Evolutionary conservation across 1,140 invertebrate species (phyloP).

Genomic region (Manduca sexta): DNA sequence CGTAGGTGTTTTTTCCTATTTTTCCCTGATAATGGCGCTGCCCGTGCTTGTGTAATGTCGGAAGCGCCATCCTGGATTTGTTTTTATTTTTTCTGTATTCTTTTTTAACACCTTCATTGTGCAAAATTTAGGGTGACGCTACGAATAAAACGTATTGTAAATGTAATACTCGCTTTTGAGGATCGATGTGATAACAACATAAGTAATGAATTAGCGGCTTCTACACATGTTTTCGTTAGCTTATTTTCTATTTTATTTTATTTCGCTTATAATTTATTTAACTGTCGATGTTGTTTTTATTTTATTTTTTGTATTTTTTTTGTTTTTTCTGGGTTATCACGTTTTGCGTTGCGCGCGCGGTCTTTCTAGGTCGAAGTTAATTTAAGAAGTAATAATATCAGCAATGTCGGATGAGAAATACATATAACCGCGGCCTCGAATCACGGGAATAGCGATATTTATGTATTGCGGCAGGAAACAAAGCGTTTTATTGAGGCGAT

Average conservation of each 20-base stretch:
- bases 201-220: background rate
- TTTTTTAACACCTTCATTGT: constrained; percentile 1
- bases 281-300: constrained; percentile 25
- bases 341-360: too few relatives aligned
- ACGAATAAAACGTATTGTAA: constrained; percentile 2
- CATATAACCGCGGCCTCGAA: too few relatives aligned
- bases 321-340: background rate
- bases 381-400: too few relatives aligned
- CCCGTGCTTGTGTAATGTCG: constrained; percentile 26
- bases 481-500: too few relatives aligned
- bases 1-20: background rate
- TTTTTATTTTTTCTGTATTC: constrained; percentile 8
- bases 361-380: too few relatives aligned
- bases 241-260: constrained; percentile 20
- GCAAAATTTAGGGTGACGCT: constrained; percentile 54
- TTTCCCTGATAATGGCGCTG: constrained; percentile 51
- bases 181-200: background rate
- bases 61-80: constrained; percentile 63
- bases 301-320: constrained; percentile 1
- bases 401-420: too few relatives aligned
- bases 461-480: too few relatives aligned
- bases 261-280: constrained; percentile 25
- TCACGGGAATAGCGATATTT: too few relatives aligned
- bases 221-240: constrained; percentile 9
- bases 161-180: background rate